Percentiles rank a stretch among this genome's conserved stretches.
These are phyloP conservation scores for Callopanchax toddi DNA, from an alignment of 2,113 vertebrate genomes.

Conservation along the genomic window DNA sequence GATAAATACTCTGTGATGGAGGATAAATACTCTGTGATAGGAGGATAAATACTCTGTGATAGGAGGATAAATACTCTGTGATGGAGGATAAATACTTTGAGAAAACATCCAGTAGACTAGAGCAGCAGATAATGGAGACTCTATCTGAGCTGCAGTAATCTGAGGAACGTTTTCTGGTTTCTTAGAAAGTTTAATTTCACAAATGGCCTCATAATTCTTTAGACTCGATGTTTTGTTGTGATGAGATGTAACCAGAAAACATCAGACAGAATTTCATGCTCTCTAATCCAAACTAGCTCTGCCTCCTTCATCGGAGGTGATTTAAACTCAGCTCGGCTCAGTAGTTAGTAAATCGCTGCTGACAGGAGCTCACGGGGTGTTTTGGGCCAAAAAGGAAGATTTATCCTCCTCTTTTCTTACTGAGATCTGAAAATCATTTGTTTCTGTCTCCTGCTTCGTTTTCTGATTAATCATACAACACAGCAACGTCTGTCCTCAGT, in stretches of 20 bases:
- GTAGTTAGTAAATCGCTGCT: conserved; percentile 29
- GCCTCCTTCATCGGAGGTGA: background rate
- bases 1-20: no score
- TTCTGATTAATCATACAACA: conserved; percentile 10
- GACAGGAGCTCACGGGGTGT: conserved; percentile 13
- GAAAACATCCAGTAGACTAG: no score
- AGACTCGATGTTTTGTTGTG: background rate
- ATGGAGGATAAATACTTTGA: no score
- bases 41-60: no score
- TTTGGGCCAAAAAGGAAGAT: conserved; percentile 7
- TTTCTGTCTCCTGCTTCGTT: conserved; percentile 10
- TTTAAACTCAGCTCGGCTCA: conserved; percentile 23
- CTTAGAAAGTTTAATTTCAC: background rate
- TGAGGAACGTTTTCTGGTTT: no score
- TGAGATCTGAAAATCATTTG: conserved; percentile 16
- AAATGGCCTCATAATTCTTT: background rate
- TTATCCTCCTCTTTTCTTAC: conserved; percentile 7
- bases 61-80: no score
- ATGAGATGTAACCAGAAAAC: background rate
- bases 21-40: no score
- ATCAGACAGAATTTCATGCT: background rate
- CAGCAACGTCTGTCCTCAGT: background rate
- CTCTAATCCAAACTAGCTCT: conserved; percentile 26
- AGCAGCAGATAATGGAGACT: no score
- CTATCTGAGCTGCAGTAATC: no score